These are phyloP conservation scores for Dolichomitus sp. DNA, from an alignment of 2,888 invertebrate genomes.

Conservation along the genomic window DNA sequence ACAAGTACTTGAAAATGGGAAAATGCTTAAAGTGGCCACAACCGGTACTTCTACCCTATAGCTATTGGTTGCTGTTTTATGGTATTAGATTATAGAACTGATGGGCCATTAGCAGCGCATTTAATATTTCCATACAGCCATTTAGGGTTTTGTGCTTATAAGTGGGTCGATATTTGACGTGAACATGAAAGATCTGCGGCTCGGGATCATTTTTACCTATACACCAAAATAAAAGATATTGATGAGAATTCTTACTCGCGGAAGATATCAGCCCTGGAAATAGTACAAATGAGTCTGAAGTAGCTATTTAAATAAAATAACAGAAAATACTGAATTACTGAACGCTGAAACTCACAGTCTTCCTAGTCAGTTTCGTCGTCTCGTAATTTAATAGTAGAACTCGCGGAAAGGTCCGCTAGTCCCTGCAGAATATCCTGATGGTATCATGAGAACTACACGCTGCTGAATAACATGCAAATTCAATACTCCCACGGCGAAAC, in stretches of 20 bases:
- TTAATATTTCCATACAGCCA: background rate
- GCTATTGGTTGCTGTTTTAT: too few relatives aligned
- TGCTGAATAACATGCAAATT: constrained; percentile 81
- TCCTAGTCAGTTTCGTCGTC: background rate
- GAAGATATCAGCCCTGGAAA: background rate
- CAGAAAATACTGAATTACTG: background rate
- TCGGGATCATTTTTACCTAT: too few relatives aligned
- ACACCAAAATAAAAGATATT: too few relatives aligned
- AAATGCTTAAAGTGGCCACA: too few relatives aligned
- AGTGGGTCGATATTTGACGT: background rate
- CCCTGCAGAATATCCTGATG: constrained; percentile 4
- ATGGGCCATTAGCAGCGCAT: background rate
- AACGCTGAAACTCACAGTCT: background rate
- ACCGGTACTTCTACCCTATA: too few relatives aligned
- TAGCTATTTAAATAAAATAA: background rate
- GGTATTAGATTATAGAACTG: too few relatives aligned
- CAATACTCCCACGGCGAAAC: constrained; percentile 73
- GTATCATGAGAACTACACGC: constrained; percentile 69
- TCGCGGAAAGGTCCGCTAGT: constrained; percentile 41
- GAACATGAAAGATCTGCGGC: background rate
- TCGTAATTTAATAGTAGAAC: background rate
- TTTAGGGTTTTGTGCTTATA: background rate
- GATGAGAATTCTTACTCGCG: background rate
- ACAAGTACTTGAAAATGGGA: too few relatives aligned
- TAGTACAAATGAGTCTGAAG: background rate